These are phyloP conservation scores for Pteronura brasiliensis DNA, from an alignment of 2,113 vertebrate genomes.

Conservation along the genomic window DNA sequence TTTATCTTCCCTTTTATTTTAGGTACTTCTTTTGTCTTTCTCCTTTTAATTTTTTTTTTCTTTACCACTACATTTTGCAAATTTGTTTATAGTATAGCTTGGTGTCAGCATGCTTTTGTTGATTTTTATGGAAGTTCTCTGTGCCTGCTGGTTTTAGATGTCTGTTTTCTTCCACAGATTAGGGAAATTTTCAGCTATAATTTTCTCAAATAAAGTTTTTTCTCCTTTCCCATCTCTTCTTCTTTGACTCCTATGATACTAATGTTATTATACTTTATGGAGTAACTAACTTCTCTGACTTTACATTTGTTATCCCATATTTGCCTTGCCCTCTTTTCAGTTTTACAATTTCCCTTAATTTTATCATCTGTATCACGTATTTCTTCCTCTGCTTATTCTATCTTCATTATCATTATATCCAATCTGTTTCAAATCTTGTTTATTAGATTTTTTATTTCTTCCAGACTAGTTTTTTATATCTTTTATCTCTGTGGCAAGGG, in stretches of 20 bases:
- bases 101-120: neutral
- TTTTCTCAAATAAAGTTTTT: neutral
- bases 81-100: neutral
- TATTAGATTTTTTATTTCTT: neutral
- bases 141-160: neutral
- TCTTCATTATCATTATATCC: neutral
- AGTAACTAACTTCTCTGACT: neutral
- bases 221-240: neutral
- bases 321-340: neutral
- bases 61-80: neutral
- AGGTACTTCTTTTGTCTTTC: too few species aligned
- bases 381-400: neutral
- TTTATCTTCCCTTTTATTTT: neutral
- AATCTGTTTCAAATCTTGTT: neutral
- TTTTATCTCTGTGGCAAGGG: neutral
- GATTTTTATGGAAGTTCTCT: neutral
- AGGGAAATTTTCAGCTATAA: neutral
- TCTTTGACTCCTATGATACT: neutral
- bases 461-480: neutral
- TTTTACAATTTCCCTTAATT: neutral
- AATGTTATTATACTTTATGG: neutral
- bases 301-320: neutral
- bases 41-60: too few species aligned
- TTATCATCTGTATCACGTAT: neutral
- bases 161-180: neutral